Percentiles rank a stretch among this genome's conserved stretches.
Conservation (phyloP, 2,113 vertebrate genomes). For the Odocoileus virginianus region DNA sequence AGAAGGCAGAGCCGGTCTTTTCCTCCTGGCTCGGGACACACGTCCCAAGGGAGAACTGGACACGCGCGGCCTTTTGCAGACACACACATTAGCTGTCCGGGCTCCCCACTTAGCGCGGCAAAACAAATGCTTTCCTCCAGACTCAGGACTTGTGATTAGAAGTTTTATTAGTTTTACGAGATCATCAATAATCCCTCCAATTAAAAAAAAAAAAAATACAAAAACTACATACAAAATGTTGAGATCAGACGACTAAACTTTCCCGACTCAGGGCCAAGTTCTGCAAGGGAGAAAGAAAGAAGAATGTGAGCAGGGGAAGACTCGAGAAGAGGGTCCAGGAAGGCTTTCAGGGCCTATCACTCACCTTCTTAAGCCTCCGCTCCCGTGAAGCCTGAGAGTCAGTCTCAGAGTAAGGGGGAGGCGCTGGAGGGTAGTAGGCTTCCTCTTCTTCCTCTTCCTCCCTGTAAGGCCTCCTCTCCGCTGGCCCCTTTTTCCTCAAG, state of each 20-base stretch:
- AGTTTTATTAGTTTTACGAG: constrained; percentile 51
- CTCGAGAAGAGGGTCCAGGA: fast-evolving
- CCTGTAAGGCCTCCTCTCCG: constrained; percentile 80
- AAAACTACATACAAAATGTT: constrained; percentile 42
- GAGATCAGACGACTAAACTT: constrained; percentile 88
- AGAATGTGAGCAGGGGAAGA: fast-evolving
- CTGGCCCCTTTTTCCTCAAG: constrained; percentile 83
- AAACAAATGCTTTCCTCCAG: not conserved
- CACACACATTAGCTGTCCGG: no score
- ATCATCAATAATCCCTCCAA: not conserved
- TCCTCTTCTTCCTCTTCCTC: constrained; percentile 83
- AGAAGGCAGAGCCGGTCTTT: not conserved
- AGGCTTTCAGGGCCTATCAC: not conserved
- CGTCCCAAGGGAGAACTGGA: not conserved
- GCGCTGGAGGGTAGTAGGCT: constrained; percentile 73
- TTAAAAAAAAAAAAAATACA: constrained; percentile 34
- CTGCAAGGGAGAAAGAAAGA: constrained; percentile 75
- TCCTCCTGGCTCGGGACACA: fast-evolving
- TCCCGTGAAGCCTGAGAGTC: constrained; percentile 86
- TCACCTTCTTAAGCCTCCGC: constrained; percentile 86
- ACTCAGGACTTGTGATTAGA: not conserved
- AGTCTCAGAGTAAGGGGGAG: constrained; percentile 84
- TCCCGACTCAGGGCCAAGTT: constrained; percentile 90
- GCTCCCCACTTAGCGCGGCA: not conserved
- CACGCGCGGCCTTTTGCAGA: no score